A percentile compares a stretch with the other conserved stretches of the same genome.
Conservation (phyloP, 2,797 vertebrate species). For the Ataeniobius toweri region DNA sequence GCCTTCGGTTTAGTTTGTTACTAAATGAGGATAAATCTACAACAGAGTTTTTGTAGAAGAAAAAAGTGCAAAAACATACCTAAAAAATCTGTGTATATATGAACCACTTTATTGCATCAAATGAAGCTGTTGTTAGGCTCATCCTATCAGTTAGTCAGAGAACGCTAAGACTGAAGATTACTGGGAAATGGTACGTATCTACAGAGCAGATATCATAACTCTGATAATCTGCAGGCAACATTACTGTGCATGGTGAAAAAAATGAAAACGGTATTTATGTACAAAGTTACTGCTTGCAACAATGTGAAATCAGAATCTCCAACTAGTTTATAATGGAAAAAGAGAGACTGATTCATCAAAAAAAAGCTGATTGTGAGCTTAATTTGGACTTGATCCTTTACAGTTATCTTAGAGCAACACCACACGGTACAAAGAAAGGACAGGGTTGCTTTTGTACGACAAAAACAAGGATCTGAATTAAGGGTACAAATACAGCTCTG, state of each 20-base stretch:
- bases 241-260: conserved; percentile 31
- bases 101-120: conserved; percentile 74
- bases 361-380: conserved; percentile 11
- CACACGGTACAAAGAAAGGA: background rate
- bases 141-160: conserved; percentile 66
- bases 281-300: conserved; percentile 33
- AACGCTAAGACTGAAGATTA: conserved; percentile 53
- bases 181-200: conserved; percentile 50
- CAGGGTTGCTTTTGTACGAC: background rate
- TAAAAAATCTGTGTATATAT: conserved; percentile 28
- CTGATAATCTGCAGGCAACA: conserved; percentile 44
- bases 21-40: background rate
- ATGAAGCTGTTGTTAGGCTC: conserved; percentile 67
- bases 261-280: conserved; percentile 28
- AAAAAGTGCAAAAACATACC: background rate
- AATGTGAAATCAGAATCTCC: conserved; percentile 16
- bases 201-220: conserved; percentile 50
- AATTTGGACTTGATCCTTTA: conserved; percentile 12
- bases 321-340: conserved; percentile 23
- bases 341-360: conserved; percentile 13
- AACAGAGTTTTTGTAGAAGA: background rate
- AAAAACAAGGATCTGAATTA: conserved; percentile 14
- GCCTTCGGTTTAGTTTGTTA: too few species aligned
- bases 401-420: background rate
- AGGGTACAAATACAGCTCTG: conserved; percentile 11